Evolutionary conservation across 92 coral and sea anemone species (phyloP).

Genomic region (Phenganax stokvisi): DNA sequence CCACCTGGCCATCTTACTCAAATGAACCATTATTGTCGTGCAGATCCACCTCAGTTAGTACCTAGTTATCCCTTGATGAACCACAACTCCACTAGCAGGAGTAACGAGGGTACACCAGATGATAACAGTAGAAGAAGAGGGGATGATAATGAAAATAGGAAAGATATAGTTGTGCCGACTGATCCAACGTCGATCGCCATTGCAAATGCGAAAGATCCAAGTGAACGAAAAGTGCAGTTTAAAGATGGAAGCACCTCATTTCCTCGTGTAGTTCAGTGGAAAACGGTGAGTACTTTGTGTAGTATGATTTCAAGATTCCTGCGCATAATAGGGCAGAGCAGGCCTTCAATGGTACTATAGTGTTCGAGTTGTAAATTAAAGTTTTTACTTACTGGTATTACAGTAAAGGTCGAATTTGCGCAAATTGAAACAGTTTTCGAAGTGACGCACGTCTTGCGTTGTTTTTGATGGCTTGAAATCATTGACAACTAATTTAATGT

Average conservation of each 20-base stretch:
- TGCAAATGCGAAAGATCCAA: conserved; percentile 69
- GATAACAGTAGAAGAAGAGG: conserved; percentile 41
- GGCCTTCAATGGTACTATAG: too few relatives aligned
- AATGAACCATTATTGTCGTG: conserved; percentile 52
- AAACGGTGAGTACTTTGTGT: conserved; percentile 56
- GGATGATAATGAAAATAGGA: conserved; percentile 8
- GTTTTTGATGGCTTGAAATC: too few relatives aligned
- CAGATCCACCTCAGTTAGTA: conserved; percentile 45
- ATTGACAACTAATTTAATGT: too few relatives aligned
- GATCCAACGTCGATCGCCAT: conserved; percentile 93
- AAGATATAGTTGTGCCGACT: conserved; percentile 68
- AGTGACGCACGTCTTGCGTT: too few relatives aligned
- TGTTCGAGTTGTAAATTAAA: too few relatives aligned
- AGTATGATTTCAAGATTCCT: not conserved
- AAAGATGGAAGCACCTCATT: conserved; percentile 51
- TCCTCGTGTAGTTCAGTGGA: conserved; percentile 97
- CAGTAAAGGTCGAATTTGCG: too few relatives aligned
- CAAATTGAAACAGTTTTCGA: too few relatives aligned
- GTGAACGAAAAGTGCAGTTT: not conserved
- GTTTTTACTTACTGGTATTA: too few relatives aligned
- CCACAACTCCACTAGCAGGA: conserved; percentile 53
- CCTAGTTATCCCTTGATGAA: conserved; percentile 44
- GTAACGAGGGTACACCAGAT: conserved; percentile 46
- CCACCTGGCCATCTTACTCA: conserved; percentile 61
- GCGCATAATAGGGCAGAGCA: too few relatives aligned